phyloP scores from a whole-genome alignment of 2,113 vertebrate genomes.

The Microcebus jonahi region DNA sequence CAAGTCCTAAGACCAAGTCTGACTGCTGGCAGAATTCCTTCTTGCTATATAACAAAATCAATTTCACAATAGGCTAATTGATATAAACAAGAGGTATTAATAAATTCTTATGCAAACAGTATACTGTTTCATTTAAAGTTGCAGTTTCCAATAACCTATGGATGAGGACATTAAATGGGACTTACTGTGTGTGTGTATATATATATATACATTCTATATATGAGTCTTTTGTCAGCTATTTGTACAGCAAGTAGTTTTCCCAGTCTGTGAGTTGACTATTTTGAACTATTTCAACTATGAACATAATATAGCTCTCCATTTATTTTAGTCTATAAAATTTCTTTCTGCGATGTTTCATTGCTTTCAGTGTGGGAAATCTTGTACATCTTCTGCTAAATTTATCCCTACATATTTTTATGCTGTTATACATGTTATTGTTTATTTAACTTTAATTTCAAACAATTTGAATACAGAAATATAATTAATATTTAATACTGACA shows the following conservation, averaged over 20 bases:
- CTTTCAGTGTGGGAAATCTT: not conserved
- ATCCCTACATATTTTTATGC: not conserved
- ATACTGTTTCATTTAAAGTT: not conserved
- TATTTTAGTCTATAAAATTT: not conserved
- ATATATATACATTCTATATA: not conserved
- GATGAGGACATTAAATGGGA: not conserved
- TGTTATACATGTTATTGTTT: not conserved
- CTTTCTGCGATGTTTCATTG: not conserved
- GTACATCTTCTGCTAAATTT: not conserved
- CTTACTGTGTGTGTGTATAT: not conserved
- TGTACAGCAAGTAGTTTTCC: not conserved
- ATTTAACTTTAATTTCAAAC: not conserved
- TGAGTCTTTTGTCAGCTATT: not conserved
- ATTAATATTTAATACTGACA: not conserved
- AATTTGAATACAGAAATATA: not conserved
- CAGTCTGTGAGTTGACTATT: not conserved
- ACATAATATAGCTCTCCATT: not conserved
- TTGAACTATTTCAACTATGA: not conserved
- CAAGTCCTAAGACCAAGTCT: not conserved
- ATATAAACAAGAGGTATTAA: not conserved
- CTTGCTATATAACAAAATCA: not conserved
- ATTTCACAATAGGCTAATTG: not conserved
- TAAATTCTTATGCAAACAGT: not conserved
- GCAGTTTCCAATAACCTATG: not conserved
- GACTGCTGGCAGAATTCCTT: not conserved